These are phyloP conservation scores for Polymixis lichenea DNA, from an alignment of 2,888 invertebrate species.

Conservation along the genomic window DNA sequence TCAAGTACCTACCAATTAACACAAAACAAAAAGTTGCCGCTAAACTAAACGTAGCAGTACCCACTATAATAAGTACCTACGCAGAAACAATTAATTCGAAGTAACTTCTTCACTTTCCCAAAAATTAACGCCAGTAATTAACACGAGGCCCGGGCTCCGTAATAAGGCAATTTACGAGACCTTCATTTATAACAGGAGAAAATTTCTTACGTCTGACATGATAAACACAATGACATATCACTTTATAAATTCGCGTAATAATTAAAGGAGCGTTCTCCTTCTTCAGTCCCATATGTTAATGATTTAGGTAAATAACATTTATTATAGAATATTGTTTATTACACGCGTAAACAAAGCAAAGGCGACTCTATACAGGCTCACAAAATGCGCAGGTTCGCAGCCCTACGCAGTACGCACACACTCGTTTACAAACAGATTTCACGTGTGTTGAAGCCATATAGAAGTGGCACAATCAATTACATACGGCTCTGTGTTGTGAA, in stretches of 20 bases:
- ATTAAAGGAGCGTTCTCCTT: conserved; percentile 13
- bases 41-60: conserved; percentile 33
- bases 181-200: conserved; percentile 41
- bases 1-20: background rate
- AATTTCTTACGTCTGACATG: conserved; percentile 40
- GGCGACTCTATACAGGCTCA: conserved; percentile 15
- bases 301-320: conserved; percentile 47
- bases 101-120: conserved; percentile 54
- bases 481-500: conserved; percentile 71
- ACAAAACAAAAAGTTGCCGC: conserved; percentile 17
- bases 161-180: conserved; percentile 50
- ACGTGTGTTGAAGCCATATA: conserved; percentile 70
- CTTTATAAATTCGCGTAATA: conserved; percentile 31
- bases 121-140: conserved; percentile 53
- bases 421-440: conserved; percentile 71
- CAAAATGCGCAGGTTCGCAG: conserved; percentile 42
- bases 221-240: conserved; percentile 41
- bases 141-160: conserved; percentile 28
- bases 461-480: conserved; percentile 75
- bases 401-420: conserved; percentile 58
- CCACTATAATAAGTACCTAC: conserved; percentile 40
- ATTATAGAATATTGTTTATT: conserved; percentile 50
- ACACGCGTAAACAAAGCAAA: conserved; percentile 29
- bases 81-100: conserved; percentile 46
- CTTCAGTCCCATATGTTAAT: conserved; percentile 31